phyloP scores from a whole-genome alignment of 2,797 vertebrate species.

The Manis pentadactyla region DNA sequence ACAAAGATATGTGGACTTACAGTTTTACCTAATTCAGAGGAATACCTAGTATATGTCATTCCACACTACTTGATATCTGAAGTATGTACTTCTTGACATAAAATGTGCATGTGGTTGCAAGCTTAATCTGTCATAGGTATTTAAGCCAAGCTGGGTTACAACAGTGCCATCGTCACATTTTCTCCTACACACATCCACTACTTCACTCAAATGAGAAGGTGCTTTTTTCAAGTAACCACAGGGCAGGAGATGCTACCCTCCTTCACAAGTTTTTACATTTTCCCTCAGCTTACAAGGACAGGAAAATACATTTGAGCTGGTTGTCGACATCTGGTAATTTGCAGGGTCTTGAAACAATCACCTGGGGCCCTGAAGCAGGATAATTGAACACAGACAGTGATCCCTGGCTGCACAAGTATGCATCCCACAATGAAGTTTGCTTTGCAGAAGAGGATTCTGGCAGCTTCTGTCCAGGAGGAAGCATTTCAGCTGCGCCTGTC shows the following conservation, averaged over 20 bases:
- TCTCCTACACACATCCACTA: neutral
- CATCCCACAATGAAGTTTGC: conserved; percentile 21
- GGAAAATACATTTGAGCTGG: conserved; percentile 51
- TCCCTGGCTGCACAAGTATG: conserved; percentile 82
- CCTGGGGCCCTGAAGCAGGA: conserved; percentile 63
- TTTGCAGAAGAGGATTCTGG: conserved; percentile 50
- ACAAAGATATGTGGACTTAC: neutral
- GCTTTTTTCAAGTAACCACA: neutral
- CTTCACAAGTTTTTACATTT: neutral
- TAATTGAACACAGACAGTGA: conserved; percentile 70
- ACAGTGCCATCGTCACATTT: conserved; percentile 12
- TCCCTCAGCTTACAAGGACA: neutral
- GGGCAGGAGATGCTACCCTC: neutral
- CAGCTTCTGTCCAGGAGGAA: conserved; percentile 69
- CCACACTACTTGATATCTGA: neutral
- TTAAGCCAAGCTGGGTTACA: conserved; percentile 15
- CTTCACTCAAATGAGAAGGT: conserved; percentile 36
- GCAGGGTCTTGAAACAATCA: conserved; percentile 79
- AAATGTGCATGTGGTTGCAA: neutral
- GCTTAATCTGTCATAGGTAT: neutral
- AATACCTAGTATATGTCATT: neutral
- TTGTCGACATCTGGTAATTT: conserved; percentile 78
- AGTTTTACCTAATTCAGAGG: neutral
- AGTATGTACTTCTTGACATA: neutral
- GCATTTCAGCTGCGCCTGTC: conserved; percentile 72